A percentile compares a stretch with the other conserved stretches of the same genome.
Conservation (phyloP, 2,113 vertebrate genomes). For the Mastomys natalensis region DNA sequence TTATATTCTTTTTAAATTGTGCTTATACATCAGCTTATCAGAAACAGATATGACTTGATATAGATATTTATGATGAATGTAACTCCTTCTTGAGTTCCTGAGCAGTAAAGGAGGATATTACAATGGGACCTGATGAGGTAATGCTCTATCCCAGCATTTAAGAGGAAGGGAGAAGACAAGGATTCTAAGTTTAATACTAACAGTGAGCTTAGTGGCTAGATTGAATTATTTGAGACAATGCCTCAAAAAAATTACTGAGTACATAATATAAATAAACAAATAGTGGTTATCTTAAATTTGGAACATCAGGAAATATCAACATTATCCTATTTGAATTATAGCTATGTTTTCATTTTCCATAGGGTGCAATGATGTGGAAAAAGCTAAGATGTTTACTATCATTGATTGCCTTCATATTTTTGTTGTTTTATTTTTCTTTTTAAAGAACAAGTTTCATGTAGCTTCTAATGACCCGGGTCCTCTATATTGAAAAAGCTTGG, state of each 20-base stretch:
- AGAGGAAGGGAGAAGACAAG: no score
- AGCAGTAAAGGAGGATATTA: conserved; percentile 62
- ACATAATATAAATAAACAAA: neutral
- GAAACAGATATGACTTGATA: conserved; percentile 54
- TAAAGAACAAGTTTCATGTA: neutral
- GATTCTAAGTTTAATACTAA: neutral
- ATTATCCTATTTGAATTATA: conserved; percentile 45
- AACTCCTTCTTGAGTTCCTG: neutral
- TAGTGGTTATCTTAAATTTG: neutral
- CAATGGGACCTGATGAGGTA: neutral
- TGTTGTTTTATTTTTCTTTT: neutral
- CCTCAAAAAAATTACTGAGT: neutral
- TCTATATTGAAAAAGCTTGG: neutral
- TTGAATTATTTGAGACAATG: neutral
- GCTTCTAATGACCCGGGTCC: neutral
- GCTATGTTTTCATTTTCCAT: neutral
- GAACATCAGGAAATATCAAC: conserved; percentile 54
- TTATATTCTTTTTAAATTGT: conserved; percentile 42
- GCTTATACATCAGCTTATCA: neutral
- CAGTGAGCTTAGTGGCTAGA: neutral
- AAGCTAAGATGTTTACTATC: neutral
- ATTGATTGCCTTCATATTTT: neutral
- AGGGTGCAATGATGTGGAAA: neutral
- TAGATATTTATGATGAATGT: neutral
- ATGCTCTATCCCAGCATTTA: neutral